Evolutionary conservation across 2,113 vertebrate genomes (phyloP).

Genomic region (Oncorhynchus gorbuscha): DNA sequence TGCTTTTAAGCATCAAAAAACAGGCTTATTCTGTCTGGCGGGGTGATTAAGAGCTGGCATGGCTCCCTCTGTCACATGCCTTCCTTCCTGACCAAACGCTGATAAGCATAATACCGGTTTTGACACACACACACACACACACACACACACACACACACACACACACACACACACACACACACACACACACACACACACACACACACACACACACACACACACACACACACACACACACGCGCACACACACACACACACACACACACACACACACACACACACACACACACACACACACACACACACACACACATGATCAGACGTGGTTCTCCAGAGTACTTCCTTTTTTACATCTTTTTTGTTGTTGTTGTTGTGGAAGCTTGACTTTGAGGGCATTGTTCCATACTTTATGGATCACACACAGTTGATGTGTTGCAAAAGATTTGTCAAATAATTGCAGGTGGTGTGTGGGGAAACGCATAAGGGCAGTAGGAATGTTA

Average conservation of each 20-base stretch:
- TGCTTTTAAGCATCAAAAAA: neutral
- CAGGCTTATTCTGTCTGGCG: neutral
- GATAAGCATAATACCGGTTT: constrained; percentile 7
- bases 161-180: too few species aligned
- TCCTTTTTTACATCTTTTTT: neutral
- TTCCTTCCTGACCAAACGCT: constrained; percentile 55
- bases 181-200: too few species aligned
- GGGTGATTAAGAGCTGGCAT: neutral
- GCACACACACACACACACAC: too few species aligned
- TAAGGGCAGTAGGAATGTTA: too few species aligned
- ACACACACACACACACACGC: neutral
- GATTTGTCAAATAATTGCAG: too few species aligned
- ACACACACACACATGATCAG: neutral
- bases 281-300: neutral
- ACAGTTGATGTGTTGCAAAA: too few species aligned
- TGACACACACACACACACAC: neutral
- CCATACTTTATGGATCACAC: too few species aligned
- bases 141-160: neutral
- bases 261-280: too few species aligned
- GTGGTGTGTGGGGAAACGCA: too few species aligned
- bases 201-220: neutral
- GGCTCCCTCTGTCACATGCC: constrained; percentile 27
- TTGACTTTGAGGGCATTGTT: too few species aligned
- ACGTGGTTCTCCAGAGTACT: neutral
- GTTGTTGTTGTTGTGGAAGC: too few species aligned